Percentiles rank a stretch among this genome's conserved stretches.
These are phyloP conservation scores for Eulemur coronatus DNA, from an alignment of 2,797 vertebrate species.

Conservation along the genomic window DNA sequence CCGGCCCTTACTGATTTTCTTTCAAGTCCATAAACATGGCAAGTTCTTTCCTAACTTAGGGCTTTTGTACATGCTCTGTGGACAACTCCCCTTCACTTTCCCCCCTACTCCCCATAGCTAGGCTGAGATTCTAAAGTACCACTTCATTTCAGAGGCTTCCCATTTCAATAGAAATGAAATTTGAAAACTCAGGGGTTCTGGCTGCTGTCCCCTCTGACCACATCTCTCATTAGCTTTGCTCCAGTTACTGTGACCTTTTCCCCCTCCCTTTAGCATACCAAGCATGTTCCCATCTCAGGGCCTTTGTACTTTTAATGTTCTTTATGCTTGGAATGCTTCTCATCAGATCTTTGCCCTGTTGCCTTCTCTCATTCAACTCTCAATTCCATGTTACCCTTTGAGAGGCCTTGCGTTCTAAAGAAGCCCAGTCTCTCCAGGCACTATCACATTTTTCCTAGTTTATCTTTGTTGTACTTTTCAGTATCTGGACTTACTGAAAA, in stretches of 20 bases:
- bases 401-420: neutral
- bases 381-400: neutral
- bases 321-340: slow-evolving; percentile 11
- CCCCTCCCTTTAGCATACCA: neutral
- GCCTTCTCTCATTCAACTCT: neutral
- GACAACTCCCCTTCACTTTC: neutral
- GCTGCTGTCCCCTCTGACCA: neutral
- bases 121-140: neutral
- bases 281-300: neutral
- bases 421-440: neutral
- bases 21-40: neutral
- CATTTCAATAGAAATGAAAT: neutral
- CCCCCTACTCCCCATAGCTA: neutral
- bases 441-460: neutral
- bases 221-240: neutral
- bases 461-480: slow-evolving; percentile 12
- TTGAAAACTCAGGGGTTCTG: neutral
- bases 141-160: neutral
- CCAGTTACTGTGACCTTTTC: neutral
- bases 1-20: neutral
- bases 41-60: neutral
- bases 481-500: neutral
- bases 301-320: neutral
- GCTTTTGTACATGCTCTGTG: neutral
- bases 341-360: neutral